These are phyloP conservation scores for Larimichthys crocea DNA, from an alignment of 2,113 vertebrate species.

Conservation along the genomic window DNA sequence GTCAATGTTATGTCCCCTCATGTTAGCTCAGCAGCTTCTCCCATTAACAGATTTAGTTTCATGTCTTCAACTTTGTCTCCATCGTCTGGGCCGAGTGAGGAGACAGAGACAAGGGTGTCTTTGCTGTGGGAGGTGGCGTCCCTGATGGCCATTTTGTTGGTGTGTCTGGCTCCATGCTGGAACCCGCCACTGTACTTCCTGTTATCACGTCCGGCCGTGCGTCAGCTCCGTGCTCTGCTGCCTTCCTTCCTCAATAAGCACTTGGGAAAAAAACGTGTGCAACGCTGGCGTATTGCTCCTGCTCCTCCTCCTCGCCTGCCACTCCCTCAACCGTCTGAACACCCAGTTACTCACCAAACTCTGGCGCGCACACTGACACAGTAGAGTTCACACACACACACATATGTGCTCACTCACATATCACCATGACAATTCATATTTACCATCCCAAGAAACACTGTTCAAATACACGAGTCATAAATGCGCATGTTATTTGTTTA, in stretches of 20 bases:
- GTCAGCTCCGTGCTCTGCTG: conserved; percentile 75
- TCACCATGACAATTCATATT: neutral
- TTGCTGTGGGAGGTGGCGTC: conserved; percentile 76
- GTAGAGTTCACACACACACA: conserved; percentile 26
- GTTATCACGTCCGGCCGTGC: conserved; percentile 72
- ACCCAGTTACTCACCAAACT: conserved; percentile 39
- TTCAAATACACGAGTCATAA: conserved; percentile 27
- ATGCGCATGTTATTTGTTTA: conserved; percentile 16
- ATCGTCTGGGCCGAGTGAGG: rapidly evolving
- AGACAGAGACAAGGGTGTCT: conserved; percentile 39
- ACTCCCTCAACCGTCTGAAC: conserved; percentile 47
- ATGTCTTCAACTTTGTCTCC: conserved; percentile 12
- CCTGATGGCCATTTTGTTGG: conserved; percentile 74
- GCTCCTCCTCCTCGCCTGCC: conserved; percentile 54
- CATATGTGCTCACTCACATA: conserved; percentile 24
- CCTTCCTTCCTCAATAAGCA: conserved; percentile 58
- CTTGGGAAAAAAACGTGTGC: conserved; percentile 30
- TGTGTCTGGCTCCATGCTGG: conserved; percentile 80
- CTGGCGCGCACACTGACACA: conserved; percentile 45
- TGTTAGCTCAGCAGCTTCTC: conserved; percentile 63
- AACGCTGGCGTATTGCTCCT: conserved; percentile 61
- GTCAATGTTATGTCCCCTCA: conserved; percentile 71
- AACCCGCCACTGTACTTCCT: conserved; percentile 81
- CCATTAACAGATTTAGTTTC: neutral
- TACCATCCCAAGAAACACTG: conserved; percentile 14